Conservation (phyloP, 2,888 invertebrate genomes). For the Laothoe populi region DNA sequence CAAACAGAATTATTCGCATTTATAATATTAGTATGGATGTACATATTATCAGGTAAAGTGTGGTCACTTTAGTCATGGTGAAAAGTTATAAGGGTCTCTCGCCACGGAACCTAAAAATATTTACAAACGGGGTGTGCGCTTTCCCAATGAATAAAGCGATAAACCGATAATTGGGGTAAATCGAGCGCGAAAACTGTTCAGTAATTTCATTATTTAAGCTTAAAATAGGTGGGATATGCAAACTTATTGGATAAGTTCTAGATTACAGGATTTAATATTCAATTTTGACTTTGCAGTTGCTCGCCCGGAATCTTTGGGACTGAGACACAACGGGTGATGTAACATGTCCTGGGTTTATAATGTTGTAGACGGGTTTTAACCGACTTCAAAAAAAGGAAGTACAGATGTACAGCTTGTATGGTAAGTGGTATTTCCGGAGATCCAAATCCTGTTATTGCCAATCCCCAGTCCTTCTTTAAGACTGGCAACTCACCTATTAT, state of each 20-base stretch:
- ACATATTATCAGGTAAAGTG: too few relatives aligned
- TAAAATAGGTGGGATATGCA: constrained; percentile 21
- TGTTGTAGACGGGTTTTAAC: too few relatives aligned
- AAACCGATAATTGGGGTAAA: constrained; percentile 15
- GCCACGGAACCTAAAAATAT: background rate
- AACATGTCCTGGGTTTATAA: too few relatives aligned
- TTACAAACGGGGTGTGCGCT: background rate
- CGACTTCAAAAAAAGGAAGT: too few relatives aligned
- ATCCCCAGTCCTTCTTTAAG: too few relatives aligned
- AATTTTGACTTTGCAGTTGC: constrained; percentile 18
- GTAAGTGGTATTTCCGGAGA: too few relatives aligned
- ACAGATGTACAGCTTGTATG: too few relatives aligned
- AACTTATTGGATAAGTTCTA: constrained; percentile 20
- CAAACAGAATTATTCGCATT: too few relatives aligned
- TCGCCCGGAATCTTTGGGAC: background rate
- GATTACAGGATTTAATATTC: constrained; percentile 22
- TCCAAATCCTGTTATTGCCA: too few relatives aligned
- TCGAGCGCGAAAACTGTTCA: constrained; percentile 18
- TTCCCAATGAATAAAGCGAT: constrained; percentile 14
- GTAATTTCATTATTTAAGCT: constrained; percentile 23
- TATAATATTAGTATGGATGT: too few relatives aligned
- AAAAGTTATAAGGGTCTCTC: background rate
- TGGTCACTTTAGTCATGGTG: too few relatives aligned
- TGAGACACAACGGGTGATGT: background rate
- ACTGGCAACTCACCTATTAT: too few relatives aligned